These are phyloP conservation scores for Acropora yongei DNA, from an alignment of 64 coral and sea anemone species.

Conservation along the genomic window DNA sequence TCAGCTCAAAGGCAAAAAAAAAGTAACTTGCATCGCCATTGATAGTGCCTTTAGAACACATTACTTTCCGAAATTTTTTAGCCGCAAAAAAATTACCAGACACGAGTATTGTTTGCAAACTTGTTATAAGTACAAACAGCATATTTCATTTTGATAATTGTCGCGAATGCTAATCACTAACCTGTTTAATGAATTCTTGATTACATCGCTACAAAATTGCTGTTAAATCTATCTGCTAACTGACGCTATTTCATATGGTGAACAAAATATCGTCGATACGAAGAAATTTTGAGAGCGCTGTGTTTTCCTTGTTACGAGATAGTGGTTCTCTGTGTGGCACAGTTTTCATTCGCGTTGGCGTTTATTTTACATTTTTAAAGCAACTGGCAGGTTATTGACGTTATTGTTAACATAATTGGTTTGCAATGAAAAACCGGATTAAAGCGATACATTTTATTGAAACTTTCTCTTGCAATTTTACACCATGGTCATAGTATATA, in stretches of 20 bases:
- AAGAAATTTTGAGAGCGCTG: neutral
- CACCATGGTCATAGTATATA: too few relatives aligned
- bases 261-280: neutral
- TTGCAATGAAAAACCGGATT: neutral
- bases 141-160: neutral
- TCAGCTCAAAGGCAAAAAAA: neutral
- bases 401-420: too few relatives aligned
- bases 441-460: neutral
- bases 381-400: neutral
- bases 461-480: too few relatives aligned
- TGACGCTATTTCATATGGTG: too few relatives aligned
- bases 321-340: neutral
- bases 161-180: neutral
- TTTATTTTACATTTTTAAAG: neutral
- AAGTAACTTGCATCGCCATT: neutral
- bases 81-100: neutral
- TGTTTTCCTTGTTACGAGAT: neutral
- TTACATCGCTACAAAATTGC: neutral
- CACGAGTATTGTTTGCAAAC: neutral
- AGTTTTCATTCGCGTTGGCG: neutral
- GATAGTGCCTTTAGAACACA: neutral
- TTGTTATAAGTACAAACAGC: neutral
- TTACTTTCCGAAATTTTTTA: neutral
- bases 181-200: neutral
- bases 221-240: neutral